Conservation (phyloP, 2,113 vertebrate species). For the Lota lota region DNA sequence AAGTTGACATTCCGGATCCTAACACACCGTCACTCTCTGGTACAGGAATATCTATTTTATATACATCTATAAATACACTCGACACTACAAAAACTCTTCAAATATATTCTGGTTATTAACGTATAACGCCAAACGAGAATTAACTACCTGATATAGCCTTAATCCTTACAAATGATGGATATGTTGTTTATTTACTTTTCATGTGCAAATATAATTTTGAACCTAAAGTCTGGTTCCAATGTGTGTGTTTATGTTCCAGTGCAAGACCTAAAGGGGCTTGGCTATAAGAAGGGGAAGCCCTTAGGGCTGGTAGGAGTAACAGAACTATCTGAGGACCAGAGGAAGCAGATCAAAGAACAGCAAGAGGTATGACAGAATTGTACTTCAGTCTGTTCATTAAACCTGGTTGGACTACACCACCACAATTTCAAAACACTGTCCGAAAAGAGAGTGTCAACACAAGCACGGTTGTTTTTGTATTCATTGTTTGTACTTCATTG, state of each 20-base stretch:
- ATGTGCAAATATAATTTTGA: not conserved
- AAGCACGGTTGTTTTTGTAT: too few relatives aligned
- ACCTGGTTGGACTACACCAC: too few relatives aligned
- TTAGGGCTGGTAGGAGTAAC: slow-evolving; percentile 93
- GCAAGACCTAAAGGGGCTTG: slow-evolving; percentile 90
- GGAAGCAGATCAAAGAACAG: slow-evolving; percentile 93
- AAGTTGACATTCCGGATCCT: slow-evolving; percentile 50
- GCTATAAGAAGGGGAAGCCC: slow-evolving; percentile 94
- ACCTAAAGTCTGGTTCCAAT: not conserved
- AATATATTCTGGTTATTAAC: too few relatives aligned
- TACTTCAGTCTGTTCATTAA: too few relatives aligned
- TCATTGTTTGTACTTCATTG: too few relatives aligned
- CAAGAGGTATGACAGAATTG: slow-evolving; percentile 81
- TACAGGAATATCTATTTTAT: slow-evolving; percentile 28
- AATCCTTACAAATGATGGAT: too few relatives aligned
- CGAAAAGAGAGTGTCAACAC: too few relatives aligned
- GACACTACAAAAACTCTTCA: too few relatives aligned
- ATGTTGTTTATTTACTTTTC: too few relatives aligned
- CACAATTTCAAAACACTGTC: too few relatives aligned
- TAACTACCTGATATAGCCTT: too few relatives aligned
- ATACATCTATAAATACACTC: not conserved
- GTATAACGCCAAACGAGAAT: too few relatives aligned
- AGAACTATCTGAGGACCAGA: slow-evolving; percentile 93
- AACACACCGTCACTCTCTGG: slow-evolving; percentile 62
- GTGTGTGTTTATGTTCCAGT: slow-evolving; percentile 70